Conservation (phyloP, 1,140 invertebrate species). For the Steinernema feltiae region DNA sequence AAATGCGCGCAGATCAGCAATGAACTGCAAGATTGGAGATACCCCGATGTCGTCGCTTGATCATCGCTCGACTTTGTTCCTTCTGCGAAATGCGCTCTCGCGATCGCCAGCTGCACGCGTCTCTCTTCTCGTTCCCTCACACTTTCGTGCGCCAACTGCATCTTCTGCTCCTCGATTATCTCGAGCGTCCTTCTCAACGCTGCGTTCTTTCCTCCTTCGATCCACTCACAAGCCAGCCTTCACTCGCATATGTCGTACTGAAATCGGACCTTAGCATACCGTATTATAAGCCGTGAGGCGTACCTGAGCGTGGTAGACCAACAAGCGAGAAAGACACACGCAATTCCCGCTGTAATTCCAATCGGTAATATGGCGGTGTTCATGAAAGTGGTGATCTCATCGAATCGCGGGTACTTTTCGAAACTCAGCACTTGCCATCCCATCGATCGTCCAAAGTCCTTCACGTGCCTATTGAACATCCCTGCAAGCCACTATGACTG, state of each 20-base stretch:
- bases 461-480: constrained; percentile 29
- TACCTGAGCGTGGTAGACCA: constrained; percentile 33
- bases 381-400: constrained; percentile 34
- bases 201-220: constrained; percentile 31
- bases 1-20: neutral
- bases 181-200: constrained; percentile 34
- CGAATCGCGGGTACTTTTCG: constrained; percentile 33
- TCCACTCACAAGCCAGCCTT: constrained; percentile 32
- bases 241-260: constrained; percentile 8
- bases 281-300: neutral
- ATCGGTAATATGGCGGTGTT: constrained; percentile 35
- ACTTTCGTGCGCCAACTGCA: constrained; percentile 15
- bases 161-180: constrained; percentile 37
- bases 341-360: constrained; percentile 24
- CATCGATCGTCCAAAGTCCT: constrained; percentile 22
- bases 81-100: neutral
- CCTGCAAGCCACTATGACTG: constrained; percentile 18
- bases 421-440: constrained; percentile 32
- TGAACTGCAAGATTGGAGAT: neutral
- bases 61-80: neutral
- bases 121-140: neutral
- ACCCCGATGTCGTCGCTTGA: neutral
- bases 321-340: constrained; percentile 31
- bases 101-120: neutral
- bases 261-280: neutral